Evolutionary conservation across 1,140 invertebrate genomes (phyloP), one percentile per base, ranked within the genome.

Genomic region (Kradibia gibbosae): DNA sequence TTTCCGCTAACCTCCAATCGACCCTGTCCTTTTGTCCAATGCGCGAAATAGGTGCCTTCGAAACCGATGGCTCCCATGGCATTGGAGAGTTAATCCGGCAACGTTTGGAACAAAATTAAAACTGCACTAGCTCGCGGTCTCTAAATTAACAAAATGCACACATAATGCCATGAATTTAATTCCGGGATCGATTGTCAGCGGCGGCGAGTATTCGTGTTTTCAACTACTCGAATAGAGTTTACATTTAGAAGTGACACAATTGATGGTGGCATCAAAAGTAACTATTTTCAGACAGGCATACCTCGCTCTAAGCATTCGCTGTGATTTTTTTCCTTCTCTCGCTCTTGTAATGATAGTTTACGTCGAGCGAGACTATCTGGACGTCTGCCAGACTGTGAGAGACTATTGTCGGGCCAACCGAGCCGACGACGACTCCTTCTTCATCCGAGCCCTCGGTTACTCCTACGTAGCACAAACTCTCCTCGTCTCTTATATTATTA

Each of bases 261-360:
- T 57, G 50, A 57, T 34, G 15, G 50, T 7, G 34, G 20, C 73
- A 34, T 75, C 31, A 75, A 57, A 75, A 75, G 50, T 60, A 39
- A 65, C 28, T 77, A 78, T 78, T 78, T 78, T 17, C 42, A 70
- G 75, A 77, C 34, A 3, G 53, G 3, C 31, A 36, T 75, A 20
- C 42, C 34, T 75, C 73, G 4, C 25, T 25, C 7, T 0, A n/a
- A 55, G 13, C 25, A 31, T 34, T 31, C 8, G 67, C 70, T 36
- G 39, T 17, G n/a, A 22, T 55, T 73, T 48, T 55, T 48, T 4
- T 55, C 13, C 42, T 42, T 72, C 11, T 34, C 48, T n/a, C 13
- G 20, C 36, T 75, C 55, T 75, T 75, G 57, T 31, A 48, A 48
- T 42, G 55, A 65, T 77, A 53, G 76, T 78, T 78, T 53, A 53